Conservation (phyloP, 1,140 invertebrate species). For the Leptopilina clavipes region DNA sequence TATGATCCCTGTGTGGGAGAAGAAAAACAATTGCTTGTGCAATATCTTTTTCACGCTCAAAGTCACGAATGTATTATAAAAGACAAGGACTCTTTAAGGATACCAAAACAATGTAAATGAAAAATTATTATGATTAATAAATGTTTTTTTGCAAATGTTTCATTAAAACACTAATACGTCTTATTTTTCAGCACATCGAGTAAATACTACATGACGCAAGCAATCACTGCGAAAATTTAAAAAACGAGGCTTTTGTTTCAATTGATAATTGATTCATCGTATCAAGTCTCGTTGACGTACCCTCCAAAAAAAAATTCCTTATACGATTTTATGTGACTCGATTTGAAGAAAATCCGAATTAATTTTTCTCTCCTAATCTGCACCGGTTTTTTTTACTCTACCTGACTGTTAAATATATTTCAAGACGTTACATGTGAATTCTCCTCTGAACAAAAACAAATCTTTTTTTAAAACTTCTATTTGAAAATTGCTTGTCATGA, state of each 20-base stretch:
- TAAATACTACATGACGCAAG: slow-evolving; percentile 73
- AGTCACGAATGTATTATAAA: slow-evolving; percentile 86
- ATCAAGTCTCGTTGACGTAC: too few species aligned
- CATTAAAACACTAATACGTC: slow-evolving; percentile 30
- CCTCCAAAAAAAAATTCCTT: too few species aligned
- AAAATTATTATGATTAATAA: slow-evolving; percentile 7
- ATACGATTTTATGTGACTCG: too few species aligned
- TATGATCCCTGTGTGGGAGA: slow-evolving; percentile 97
- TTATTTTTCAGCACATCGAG: slow-evolving; percentile 72
- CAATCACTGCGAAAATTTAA: slow-evolving; percentile 43
- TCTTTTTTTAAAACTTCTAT: too few species aligned
- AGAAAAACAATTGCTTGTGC: slow-evolving; percentile 90
- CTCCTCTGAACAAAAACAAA: too few species aligned
- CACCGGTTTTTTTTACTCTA: too few species aligned
- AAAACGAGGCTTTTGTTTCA: slow-evolving; percentile 40
- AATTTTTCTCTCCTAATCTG: too few species aligned
- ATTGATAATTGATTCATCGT: neutral
- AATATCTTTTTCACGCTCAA: slow-evolving; percentile 89
- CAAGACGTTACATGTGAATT: too few species aligned
- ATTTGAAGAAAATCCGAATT: too few species aligned
- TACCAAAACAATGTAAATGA: slow-evolving; percentile 83
- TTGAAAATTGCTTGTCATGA: neutral
- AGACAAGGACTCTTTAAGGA: slow-evolving; percentile 85
- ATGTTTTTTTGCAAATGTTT: slow-evolving; percentile 19
- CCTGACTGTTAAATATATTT: too few species aligned